phyloP scores from a whole-genome alignment of 1,140 invertebrate genomes.

The Ctenoplectra terminalis region DNA sequence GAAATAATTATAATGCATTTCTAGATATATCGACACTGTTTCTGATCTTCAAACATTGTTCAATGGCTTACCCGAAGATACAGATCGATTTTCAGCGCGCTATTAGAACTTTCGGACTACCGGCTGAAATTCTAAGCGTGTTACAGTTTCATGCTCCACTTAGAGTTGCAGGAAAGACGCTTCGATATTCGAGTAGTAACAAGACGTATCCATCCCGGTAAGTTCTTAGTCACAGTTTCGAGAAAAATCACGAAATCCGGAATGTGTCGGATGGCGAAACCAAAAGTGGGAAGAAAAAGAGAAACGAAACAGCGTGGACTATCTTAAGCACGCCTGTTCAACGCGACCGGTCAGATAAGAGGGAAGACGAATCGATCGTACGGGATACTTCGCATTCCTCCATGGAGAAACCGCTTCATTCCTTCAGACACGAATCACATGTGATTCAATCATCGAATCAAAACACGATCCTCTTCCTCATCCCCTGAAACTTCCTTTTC shows the following conservation, averaged over 20 bases:
- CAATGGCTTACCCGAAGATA: not conserved
- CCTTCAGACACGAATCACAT: not conserved
- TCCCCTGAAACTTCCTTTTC: no score
- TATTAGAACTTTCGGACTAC: not conserved
- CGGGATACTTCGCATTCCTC: slow-evolving; percentile 46
- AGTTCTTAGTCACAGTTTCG: not conserved
- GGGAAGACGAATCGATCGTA: slow-evolving; percentile 56
- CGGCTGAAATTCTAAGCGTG: not conserved
- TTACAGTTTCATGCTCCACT: not conserved
- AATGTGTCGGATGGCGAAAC: no score
- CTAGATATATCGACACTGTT: no score
- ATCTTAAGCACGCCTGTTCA: slow-evolving; percentile 49
- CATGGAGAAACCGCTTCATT: slow-evolving; percentile 2
- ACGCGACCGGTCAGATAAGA: slow-evolving; percentile 52
- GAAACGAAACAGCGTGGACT: not conserved
- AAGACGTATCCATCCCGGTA: not conserved
- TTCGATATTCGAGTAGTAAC: not conserved
- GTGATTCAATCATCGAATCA: not conserved
- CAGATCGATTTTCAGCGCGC: not conserved
- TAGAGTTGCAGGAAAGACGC: not conserved
- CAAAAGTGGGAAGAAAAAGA: not conserved
- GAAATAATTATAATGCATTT: no score
- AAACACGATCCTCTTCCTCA: not conserved
- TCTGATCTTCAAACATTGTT: no score
- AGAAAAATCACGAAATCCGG: not conserved